Conservation (phyloP, 2,888 invertebrate species). For the Omphaloscelis lunosa region DNA sequence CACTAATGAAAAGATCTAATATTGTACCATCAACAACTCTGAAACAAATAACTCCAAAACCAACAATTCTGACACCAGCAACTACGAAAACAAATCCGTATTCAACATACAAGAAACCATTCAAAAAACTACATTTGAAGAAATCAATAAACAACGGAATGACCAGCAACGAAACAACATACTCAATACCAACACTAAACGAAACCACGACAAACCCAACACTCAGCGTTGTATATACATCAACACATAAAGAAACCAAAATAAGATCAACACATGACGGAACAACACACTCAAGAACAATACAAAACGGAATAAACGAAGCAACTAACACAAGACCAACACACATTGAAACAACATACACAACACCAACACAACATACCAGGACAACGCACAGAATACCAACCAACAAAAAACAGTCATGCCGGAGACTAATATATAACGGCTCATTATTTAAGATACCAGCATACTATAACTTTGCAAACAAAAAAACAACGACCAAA, state of each 20-base stretch:
- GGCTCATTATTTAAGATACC: too few species aligned
- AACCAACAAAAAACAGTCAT: background rate
- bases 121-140: background rate
- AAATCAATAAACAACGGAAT: background rate
- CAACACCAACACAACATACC: background rate
- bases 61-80: too few species aligned
- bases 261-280: too few species aligned
- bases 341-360: background rate
- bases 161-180: background rate
- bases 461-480: too few species aligned
- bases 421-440: background rate
- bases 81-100: background rate
- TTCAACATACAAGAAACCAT: background rate
- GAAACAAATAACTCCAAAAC: background rate
- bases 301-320: background rate
- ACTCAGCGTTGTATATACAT: too few species aligned
- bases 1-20: background rate
- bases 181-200: background rate
- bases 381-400: background rate
- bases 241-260: too few species aligned
- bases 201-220: background rate
- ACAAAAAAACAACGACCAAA: background rate
- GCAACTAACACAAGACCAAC: too few species aligned
- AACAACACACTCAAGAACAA: background rate
- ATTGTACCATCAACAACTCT: background rate